These are phyloP conservation scores for Thalassoma bifasciatum DNA, from an alignment of 2,113 vertebrate genomes.

Conservation along the genomic window DNA sequence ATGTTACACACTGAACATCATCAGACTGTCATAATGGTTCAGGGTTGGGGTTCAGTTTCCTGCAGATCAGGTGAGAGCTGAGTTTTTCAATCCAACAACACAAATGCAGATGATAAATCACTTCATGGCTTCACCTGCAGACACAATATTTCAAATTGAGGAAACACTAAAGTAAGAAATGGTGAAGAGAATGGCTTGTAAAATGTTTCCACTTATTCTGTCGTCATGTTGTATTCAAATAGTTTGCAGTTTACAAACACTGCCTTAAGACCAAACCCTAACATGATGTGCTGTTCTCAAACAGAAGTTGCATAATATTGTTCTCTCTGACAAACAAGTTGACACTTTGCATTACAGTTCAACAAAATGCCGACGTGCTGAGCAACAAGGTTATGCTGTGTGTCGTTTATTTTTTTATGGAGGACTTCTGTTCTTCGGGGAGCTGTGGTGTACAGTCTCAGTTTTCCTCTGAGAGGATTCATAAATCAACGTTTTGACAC, in stretches of 20 bases:
- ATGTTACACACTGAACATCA: not conserved
- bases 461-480: conserved; percentile 18
- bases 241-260: not conserved
- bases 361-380: not conserved
- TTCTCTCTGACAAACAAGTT: not conserved
- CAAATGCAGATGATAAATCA: not conserved
- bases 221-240: not conserved
- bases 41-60: not conserved
- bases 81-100: not conserved
- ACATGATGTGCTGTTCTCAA: not conserved
- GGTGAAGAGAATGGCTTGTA: too few species aligned
- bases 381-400: not conserved
- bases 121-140: too few species aligned
- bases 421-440: not conserved
- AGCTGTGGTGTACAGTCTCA: conserved; percentile 27
- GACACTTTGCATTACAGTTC: not conserved
- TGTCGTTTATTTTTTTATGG: not conserved
- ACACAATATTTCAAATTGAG: not conserved
- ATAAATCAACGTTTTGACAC: conserved; percentile 23
- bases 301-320: not conserved
- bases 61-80: too few species aligned
- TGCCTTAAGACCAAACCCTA: not conserved
- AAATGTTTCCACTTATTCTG: too few species aligned
- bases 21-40: not conserved
- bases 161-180: too few species aligned